Percentiles rank a stretch among this genome's conserved stretches.
phyloP scores from a whole-genome alignment of 2,797 vertebrate genomes.

The Aythya fuligula region DNA sequence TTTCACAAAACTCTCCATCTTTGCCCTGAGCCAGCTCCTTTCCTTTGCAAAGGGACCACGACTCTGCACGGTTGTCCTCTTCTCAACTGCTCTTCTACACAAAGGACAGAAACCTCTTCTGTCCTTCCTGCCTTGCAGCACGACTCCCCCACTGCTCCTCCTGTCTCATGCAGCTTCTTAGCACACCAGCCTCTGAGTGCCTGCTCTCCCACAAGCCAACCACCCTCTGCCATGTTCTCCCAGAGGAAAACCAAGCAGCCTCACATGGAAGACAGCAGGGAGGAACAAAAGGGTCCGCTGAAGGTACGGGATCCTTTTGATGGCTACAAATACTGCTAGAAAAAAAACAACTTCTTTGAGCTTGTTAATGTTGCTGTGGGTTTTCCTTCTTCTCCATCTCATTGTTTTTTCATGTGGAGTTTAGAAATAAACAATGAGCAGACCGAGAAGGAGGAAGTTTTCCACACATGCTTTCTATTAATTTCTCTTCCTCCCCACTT shows the following conservation, averaged over 20 bases:
- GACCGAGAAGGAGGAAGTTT: neutral
- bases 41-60: neutral
- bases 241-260: neutral
- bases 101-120: neutral
- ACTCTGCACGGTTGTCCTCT: neutral
- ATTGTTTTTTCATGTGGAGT: neutral
- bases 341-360: neutral
- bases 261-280: neutral
- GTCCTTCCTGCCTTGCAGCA: neutral
- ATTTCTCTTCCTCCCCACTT: neutral
- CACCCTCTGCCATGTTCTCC: neutral
- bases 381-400: neutral
- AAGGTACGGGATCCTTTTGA: neutral
- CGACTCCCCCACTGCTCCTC: neutral
- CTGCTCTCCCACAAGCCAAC: neutral
- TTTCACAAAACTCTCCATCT: neutral
- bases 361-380: neutral
- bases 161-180: neutral
- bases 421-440: slow-evolving; percentile 5
- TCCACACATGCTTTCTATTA: neutral
- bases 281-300: neutral
- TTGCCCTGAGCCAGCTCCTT: neutral
- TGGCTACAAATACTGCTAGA: neutral
- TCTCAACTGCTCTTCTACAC: neutral
- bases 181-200: neutral